Evolutionary conservation across 2,797 vertebrate genomes (phyloP), one percentile per base, ranked within the genome.

Genomic region (Mycteria americana): DNA sequence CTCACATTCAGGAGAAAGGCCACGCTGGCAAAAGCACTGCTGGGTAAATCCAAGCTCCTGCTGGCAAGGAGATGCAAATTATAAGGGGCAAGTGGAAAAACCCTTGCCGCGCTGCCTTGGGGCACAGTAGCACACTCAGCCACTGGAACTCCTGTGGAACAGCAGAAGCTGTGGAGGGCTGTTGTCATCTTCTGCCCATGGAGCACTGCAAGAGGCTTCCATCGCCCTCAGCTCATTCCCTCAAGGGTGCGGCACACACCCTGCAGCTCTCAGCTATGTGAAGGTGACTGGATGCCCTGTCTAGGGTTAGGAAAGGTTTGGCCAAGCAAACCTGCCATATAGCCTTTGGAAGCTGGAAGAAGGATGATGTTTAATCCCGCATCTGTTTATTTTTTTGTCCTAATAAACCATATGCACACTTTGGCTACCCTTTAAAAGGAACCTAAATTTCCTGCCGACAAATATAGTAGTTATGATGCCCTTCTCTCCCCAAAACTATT

Each of bases 201-300:
- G 21, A n/a, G 54, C 33, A 57, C 27, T 7, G 62, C 28, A 25
- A 8, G 13, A 56, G 19, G 21, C 14, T 43, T 28, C 67, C 37
- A 45, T 22, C 30, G 18, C 13, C 24, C 13, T 46, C 3, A 0
- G 22, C 35, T 63, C 5, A 1, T 28, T 28, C 30, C 37, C 33
- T n/a, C 45, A 31, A 46, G 24, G 13, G 27, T 41, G 21, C 8
- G 2, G 39, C 31, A 73, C 15, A 35, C 2, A 1, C 16, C 51
- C 41, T 17, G 6, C 17, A 39, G 30, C 12, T 65, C 68, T 80
- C n/a, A n/a, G 25, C 30, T 11, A 6, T 6, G 11, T 2, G 18
- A n/a, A 9, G 1, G 35, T 7, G 31, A 51, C 4, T 31, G 22
- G 28, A 45, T 39, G 10, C 18, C 60, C 39, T 0, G 1, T 23